Evolutionary conservation across 1,140 invertebrate species (phyloP).

Genomic region (Stratiolaelaps scimitus): DNA sequence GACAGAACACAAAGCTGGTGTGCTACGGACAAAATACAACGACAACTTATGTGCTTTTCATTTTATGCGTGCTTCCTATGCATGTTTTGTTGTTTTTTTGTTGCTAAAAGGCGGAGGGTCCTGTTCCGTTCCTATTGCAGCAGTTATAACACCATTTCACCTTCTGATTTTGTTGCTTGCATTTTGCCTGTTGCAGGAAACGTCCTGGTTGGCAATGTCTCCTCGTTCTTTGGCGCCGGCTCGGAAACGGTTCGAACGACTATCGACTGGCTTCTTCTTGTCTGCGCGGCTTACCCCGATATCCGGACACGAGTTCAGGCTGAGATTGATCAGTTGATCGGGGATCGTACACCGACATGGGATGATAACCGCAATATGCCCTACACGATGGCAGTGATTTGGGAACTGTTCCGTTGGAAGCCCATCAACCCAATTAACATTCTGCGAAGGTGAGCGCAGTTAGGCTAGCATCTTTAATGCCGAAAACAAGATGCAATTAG

Average conservation of each 20-base stretch:
- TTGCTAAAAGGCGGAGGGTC: too few species aligned
- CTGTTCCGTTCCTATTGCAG: too few species aligned
- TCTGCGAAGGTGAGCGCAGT: slow-evolving; percentile 31
- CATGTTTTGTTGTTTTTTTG: too few species aligned
- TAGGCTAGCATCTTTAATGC: background rate
- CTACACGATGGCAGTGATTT: slow-evolving; percentile 37
- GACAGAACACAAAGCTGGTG: too few species aligned
- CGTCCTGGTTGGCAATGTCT: slow-evolving; percentile 34
- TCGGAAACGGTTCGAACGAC: slow-evolving; percentile 40
- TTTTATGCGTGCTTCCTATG: too few species aligned
- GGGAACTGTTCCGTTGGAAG: slow-evolving; percentile 37
- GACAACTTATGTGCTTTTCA: too few species aligned
- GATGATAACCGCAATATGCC: slow-evolving; percentile 36
- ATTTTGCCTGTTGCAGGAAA: slow-evolving; percentile 21
- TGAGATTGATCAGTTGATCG: slow-evolving; percentile 40
- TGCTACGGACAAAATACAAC: too few species aligned
- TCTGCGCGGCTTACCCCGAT: slow-evolving; percentile 40
- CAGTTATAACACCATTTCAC: too few species aligned
- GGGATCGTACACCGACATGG: slow-evolving; percentile 35
- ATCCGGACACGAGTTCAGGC: slow-evolving; percentile 38
- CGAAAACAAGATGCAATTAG: slow-evolving; percentile 36
- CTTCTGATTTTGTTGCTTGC: background rate
- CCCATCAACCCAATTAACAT: slow-evolving; percentile 37
- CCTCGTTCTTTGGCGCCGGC: slow-evolving; percentile 39
- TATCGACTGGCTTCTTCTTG: slow-evolving; percentile 39